Conservation (phyloP, 2,888 invertebrate species). For the Elmis aenea region DNA sequence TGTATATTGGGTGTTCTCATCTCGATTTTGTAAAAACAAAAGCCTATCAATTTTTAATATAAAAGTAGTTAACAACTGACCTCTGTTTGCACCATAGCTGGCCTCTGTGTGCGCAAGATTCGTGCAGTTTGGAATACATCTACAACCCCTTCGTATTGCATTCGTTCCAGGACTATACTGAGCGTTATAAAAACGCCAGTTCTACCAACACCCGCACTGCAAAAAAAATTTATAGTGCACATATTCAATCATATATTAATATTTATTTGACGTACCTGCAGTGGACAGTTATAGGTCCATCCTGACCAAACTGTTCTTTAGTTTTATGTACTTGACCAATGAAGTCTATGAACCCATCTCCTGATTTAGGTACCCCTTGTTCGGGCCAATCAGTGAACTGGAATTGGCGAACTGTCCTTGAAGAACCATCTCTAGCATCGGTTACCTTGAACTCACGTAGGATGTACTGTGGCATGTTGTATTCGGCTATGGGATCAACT, state of each 20-base stretch:
- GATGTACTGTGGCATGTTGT: conserved; percentile 99
- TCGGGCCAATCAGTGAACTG: conserved; percentile 97
- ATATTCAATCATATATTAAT: not conserved
- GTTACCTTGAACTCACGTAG: conserved; percentile 98
- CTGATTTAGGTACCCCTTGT: conserved; percentile 94
- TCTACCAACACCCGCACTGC: conserved; percentile 94
- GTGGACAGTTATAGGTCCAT: conserved; percentile 98
- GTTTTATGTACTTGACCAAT: conserved; percentile 99
- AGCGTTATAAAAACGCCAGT: conserved; percentile 98
- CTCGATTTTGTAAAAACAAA: conserved; percentile 61
- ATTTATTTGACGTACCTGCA: conserved; percentile 70
- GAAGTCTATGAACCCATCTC: conserved; percentile 98
- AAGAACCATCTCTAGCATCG: conserved; percentile 94
- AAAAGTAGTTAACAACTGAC: conserved; percentile 51
- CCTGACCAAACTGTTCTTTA: conserved; percentile 99
- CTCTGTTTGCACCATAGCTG: conserved; percentile 99
- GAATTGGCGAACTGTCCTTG: conserved; percentile 92
- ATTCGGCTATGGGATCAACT: conserved; percentile 98
- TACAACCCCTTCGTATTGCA: conserved; percentile 98
- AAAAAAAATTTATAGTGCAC: conserved; percentile 26
- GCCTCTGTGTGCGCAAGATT: conserved; percentile 94
- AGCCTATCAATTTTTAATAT: not conserved
- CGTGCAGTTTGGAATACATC: conserved; percentile 99
- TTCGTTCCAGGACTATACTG: conserved; percentile 95
- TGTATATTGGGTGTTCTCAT: conserved; percentile 1